Percentiles rank a stretch among this genome's conserved stretches.
phyloP scores from a whole-genome alignment of 1,140 invertebrate genomes.

The Brachionus calyciflorus region DNA sequence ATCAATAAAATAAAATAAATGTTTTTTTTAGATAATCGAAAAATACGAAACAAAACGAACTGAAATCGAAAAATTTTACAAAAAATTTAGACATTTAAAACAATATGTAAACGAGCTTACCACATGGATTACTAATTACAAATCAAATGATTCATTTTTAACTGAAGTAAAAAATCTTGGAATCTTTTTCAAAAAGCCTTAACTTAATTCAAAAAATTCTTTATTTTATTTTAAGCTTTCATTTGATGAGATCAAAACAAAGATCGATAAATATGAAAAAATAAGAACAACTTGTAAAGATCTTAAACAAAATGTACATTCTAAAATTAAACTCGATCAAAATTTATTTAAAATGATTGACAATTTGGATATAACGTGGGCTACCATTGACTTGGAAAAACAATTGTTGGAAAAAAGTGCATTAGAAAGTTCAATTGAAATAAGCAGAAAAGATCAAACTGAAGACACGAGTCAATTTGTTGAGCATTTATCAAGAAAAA shows the following conservation, averaged over 20 bases:
- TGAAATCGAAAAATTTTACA: slow-evolving; percentile 3
- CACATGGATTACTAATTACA: neutral
- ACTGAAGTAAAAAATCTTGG: neutral
- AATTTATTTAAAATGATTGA: slow-evolving; percentile 3
- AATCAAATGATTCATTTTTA: slow-evolving; percentile 2
- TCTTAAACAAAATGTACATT: neutral
- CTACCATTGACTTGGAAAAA: neutral
- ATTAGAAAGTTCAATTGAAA: neutral
- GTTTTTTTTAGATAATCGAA: slow-evolving; percentile 3
- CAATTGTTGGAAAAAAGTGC: neutral
- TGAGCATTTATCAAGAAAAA: neutral
- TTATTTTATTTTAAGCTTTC: neutral
- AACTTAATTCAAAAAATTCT: neutral
- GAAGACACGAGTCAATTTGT: neutral
- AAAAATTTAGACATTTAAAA: slow-evolving; percentile 3
- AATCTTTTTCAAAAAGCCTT: too few relatives aligned
- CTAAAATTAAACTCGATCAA: neutral
- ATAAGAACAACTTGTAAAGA: slow-evolving; percentile 1
- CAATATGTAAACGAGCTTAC: neutral
- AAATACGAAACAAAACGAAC: slow-evolving; percentile 9
- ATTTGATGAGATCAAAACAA: neutral
- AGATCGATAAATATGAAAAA: slow-evolving; percentile 28
- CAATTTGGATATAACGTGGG: neutral
- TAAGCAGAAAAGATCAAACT: neutral
- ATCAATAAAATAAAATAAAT: neutral